Percentiles rank a stretch among this genome's conserved stretches.
These are phyloP conservation scores for Argyrosomus japonicus DNA, from an alignment of 2,113 vertebrate genomes.

Conservation along the genomic window DNA sequence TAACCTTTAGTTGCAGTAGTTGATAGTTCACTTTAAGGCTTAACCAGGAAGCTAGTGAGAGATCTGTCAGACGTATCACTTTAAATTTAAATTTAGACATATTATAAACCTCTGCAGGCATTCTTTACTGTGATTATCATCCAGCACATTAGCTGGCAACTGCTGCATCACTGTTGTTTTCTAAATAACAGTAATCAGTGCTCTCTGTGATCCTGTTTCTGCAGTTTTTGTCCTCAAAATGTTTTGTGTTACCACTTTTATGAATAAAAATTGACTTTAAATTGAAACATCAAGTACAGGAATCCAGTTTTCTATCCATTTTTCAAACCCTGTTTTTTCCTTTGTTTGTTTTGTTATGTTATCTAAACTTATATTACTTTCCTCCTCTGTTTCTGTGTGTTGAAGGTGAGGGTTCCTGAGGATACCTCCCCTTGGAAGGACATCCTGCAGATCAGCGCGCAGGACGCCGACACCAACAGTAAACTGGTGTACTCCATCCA, in stretches of 20 bases:
- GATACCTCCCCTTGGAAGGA: conserved; percentile 89
- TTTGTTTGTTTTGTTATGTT: background rate
- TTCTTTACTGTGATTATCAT: background rate
- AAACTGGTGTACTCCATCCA: conserved; percentile 93
- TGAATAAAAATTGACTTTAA: background rate
- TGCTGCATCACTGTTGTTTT: background rate
- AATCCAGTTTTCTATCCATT: background rate
- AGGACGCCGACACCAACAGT: conserved; percentile 90
- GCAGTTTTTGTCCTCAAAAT: background rate
- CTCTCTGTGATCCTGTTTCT: background rate
- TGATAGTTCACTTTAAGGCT: too few species aligned
- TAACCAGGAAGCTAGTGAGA: background rate
- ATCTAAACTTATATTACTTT: too few species aligned
- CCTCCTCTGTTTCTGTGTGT: background rate
- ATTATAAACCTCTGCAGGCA: background rate
- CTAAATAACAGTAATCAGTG: conserved; percentile 15
- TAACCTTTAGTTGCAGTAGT: too few species aligned
- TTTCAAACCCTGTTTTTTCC: background rate
- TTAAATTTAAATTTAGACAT: background rate
- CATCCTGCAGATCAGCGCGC: conserved; percentile 89
- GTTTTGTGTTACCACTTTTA: background rate
- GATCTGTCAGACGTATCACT: background rate
- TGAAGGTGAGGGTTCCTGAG: conserved; percentile 87
- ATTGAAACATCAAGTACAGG: background rate
- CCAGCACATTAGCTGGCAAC: background rate